phyloP scores from a whole-genome alignment of 2,113 vertebrate genomes.

The Varanus komodoensis region DNA sequence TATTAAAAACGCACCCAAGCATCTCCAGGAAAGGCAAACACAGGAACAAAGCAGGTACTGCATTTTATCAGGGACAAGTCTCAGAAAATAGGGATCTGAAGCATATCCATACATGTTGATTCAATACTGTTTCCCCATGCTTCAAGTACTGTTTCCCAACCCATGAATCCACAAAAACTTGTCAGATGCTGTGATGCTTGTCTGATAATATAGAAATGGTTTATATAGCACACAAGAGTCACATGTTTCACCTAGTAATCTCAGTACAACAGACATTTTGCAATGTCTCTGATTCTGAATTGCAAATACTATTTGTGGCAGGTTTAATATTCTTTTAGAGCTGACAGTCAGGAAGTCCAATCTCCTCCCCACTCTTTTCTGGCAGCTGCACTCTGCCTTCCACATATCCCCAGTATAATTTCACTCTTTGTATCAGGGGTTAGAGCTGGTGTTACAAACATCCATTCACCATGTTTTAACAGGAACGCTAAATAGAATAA shows the following conservation, averaged over 20 bases:
- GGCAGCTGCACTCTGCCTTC: neutral
- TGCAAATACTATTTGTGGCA: neutral
- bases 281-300: neutral
- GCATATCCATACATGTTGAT: neutral
- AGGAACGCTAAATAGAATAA: neutral
- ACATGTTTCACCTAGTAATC: neutral
- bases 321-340: neutral
- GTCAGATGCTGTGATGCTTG: neutral
- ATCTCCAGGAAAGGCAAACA: too few species aligned
- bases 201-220: neutral
- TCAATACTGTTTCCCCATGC: neutral
- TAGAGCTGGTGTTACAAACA: neutral
- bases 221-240: neutral
- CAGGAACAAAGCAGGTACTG: too few species aligned
- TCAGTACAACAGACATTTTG: neutral
- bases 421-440: neutral
- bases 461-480: neutral
- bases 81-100: neutral
- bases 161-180: neutral
- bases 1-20: too few species aligned
- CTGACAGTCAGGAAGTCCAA: neutral
- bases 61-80: too few species aligned
- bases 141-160: neutral
- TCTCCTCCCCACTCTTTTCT: neutral
- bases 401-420: neutral